Evolutionary conservation across 2,113 vertebrate species (phyloP).

Genomic region (Sinocyclocheilus maitianheensis): DNA sequence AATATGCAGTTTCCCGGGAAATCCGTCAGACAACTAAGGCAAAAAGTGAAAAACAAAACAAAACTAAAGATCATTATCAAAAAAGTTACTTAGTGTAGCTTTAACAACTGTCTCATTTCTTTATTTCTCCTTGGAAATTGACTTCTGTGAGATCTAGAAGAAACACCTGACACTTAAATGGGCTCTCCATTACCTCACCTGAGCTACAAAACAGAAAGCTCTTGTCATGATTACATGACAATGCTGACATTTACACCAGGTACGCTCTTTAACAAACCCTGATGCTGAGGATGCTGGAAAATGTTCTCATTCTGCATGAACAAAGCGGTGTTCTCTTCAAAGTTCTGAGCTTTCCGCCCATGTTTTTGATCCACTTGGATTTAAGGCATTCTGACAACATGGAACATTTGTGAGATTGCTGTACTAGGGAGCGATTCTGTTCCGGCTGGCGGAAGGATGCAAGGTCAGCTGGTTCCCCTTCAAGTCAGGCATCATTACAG

Average conservation of each 20-base stretch:
- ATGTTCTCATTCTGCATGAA: neutral
- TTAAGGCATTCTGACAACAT: slow-evolving; percentile 35
- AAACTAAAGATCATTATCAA: too few species aligned
- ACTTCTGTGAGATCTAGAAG: neutral
- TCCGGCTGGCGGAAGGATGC: slow-evolving; percentile 43
- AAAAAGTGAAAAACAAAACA: too few species aligned
- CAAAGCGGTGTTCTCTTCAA: slow-evolving; percentile 10
- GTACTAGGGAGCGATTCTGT: slow-evolving; percentile 16
- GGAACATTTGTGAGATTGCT: slow-evolving; percentile 1
- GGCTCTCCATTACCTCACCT: neutral
- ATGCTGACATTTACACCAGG: neutral
- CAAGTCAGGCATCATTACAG: slow-evolving; percentile 38
- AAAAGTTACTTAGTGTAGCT: too few species aligned
- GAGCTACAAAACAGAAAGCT: neutral
- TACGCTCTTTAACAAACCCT: neutral
- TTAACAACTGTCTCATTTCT: neutral
- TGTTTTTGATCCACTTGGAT: slow-evolving; percentile 22
- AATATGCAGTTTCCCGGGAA: too few species aligned
- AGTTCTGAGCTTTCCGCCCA: slow-evolving; percentile 12
- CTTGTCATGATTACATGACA: neutral
- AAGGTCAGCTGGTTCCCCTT: slow-evolving; percentile 32
- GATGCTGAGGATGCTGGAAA: neutral
- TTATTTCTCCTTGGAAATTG: neutral
- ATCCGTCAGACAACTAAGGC: too few species aligned
- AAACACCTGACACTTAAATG: neutral